Base-by-base conservation (phyloP, 2,113 vertebrate species). In the Seriola dumerili region DNA sequence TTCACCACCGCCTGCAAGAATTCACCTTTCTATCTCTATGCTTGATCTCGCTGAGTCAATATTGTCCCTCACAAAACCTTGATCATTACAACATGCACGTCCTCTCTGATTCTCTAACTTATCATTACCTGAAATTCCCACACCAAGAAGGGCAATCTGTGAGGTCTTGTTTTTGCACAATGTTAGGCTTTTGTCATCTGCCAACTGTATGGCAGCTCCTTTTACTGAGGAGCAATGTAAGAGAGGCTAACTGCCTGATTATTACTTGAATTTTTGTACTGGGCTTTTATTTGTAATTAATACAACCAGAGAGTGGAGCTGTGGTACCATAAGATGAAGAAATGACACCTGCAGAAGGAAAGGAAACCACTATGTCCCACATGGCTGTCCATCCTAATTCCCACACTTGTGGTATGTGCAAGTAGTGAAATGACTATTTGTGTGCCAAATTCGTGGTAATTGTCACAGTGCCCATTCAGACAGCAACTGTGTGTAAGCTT, bases 231-330 rank as follows among this genome's bases (percentile, higher is more conserved):
- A 58, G 58, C 44, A 71, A 32, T 48, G 76, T 16, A 23, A 68
- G 5, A 40, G 64, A 62, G 25, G 8, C 1, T 21, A 67, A 42
- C 8, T 54, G 29, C 29, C 29, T 29, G 29, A 29, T 29, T 29
- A 29, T 29, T 29, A 29, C 29, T 29, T 29, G 10, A 73, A 50
- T 40, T 23, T 63, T 9, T 46, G 29, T 1, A 19, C 21, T 32
- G 23, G 16, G 21, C 2, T 7, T 14, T 36, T 55, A n/a, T 21
- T 38, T 59, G 42, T 38, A 7, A 65, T 70, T 58, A 64, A 25
- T 17, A 50, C 62, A 77, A 50, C 91, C 89, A 89, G 62, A 74
- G 71, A 65, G 83, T 78, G 92, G 78, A 59, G 85, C 81, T 91
- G 74, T 87, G 34, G 70, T n/a, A 32, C 80, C 50, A 44, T 32